A percentile compares a stretch with the other conserved stretches of the same genome.
phyloP scores from a whole-genome alignment of 2,797 vertebrate genomes.

The Rhabdophis nuchalis region DNA sequence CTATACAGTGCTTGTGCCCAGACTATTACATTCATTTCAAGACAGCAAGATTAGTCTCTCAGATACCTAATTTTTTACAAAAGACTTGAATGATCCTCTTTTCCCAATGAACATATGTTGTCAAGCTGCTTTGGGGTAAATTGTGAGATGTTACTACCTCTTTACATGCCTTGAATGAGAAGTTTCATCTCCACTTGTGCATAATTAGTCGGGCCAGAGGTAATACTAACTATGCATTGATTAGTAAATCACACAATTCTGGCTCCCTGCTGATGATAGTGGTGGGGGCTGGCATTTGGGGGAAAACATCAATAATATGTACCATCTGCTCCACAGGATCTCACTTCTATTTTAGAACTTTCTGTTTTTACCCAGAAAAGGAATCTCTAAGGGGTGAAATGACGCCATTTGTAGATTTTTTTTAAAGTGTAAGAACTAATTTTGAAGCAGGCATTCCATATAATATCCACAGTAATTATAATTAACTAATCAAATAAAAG shows the following conservation, averaged over 20 bases:
- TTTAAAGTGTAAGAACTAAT: background rate
- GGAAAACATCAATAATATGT: background rate
- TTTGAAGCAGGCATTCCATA: background rate
- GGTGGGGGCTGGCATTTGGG: background rate
- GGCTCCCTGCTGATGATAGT: background rate
- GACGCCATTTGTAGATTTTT: background rate
- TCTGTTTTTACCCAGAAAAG: background rate
- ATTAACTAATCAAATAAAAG: background rate
- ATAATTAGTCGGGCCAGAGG: background rate
- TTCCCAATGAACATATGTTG: slow-evolving; percentile 13
- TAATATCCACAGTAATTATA: background rate
- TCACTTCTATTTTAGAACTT: slow-evolving; percentile 1
- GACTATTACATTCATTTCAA: background rate
- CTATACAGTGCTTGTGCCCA: background rate
- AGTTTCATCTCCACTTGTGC: background rate
- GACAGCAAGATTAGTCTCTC: background rate
- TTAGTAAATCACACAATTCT: background rate
- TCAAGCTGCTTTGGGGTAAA: background rate
- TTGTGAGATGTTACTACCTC: slow-evolving; percentile 7
- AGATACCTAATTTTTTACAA: background rate
- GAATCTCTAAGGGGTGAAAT: background rate
- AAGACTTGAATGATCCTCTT: background rate
- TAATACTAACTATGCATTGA: slow-evolving; percentile 10
- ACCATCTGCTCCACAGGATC: background rate
- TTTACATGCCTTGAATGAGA: slow-evolving; percentile 1